Evolutionary conservation across 2,888 invertebrate genomes (phyloP).

Genomic region (Xestia xanthographa): DNA sequence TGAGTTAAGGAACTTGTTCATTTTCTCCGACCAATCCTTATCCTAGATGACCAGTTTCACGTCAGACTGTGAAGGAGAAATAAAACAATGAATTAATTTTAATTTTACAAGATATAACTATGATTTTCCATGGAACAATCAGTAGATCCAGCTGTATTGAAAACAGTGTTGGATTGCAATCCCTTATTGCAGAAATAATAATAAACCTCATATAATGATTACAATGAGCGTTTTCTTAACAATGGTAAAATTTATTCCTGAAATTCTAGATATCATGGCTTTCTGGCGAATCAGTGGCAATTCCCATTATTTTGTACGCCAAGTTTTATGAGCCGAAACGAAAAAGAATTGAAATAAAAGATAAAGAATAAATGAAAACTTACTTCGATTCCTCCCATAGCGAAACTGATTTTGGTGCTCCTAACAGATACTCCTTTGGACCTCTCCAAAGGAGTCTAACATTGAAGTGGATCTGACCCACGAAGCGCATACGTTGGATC

Average conservation of each 20-base stretch:
- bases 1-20: too few species aligned
- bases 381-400: conserved; percentile 62
- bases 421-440: conserved; percentile 74
- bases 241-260: background rate
- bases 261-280: background rate
- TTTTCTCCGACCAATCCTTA: conserved; percentile 58
- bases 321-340: background rate
- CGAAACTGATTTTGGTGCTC: conserved; percentile 68
- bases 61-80: conserved; percentile 57
- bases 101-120: background rate
- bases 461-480: conserved; percentile 68
- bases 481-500: conserved; percentile 69
- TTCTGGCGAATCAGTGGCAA: background rate
- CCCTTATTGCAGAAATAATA: background rate
- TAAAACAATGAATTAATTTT: background rate
- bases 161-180: too few species aligned
- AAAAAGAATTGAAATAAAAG: background rate
- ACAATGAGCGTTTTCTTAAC: background rate
- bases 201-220: background rate
- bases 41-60: conserved; percentile 47
- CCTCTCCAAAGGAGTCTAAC: too few species aligned
- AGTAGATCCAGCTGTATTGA: too few species aligned
- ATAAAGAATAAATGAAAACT: background rate
- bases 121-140: background rate
- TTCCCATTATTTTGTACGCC: background rate